Percentiles rank a stretch among this genome's conserved stretches.
Conservation (phyloP, 2,797 vertebrate genomes). For the Alca torda region DNA sequence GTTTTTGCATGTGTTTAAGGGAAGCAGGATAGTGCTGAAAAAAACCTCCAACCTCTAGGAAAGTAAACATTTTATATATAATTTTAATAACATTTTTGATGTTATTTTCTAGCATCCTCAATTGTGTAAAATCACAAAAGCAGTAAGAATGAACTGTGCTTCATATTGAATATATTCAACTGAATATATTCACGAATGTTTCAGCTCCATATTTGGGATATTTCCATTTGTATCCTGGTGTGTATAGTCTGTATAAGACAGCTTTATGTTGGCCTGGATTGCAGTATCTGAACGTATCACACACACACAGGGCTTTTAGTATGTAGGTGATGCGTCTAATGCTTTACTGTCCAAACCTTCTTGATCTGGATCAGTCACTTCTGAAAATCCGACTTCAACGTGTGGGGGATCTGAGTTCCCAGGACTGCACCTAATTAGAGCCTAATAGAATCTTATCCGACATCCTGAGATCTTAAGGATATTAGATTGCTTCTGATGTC, state of each 20-base stretch:
- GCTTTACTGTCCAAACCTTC: not conserved
- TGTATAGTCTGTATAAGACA: not conserved
- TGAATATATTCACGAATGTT: not conserved
- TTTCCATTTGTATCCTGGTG: not conserved
- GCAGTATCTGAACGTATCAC: not conserved
- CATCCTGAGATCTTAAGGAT: not conserved
- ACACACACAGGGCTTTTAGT: not conserved
- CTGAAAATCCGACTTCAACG: not conserved
- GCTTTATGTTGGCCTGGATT: not conserved
- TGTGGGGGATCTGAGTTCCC: not conserved
- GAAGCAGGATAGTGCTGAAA: not conserved
- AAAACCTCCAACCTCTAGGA: rapidly evolving
- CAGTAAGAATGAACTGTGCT: not conserved
- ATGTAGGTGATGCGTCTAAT: not conserved
- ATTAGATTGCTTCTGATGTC: not conserved
- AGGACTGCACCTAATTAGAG: not conserved
- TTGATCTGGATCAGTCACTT: not conserved
- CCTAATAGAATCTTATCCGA: not conserved
- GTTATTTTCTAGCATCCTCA: not conserved
- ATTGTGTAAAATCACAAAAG: not conserved
- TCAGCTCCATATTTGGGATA: not conserved
- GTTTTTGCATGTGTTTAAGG: not conserved
- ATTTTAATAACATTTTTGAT: not conserved
- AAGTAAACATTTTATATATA: not conserved
- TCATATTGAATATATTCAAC: too few relatives aligned